Conservation (phyloP, 1,140 invertebrate species). For the Chymomyza costata region DNA sequence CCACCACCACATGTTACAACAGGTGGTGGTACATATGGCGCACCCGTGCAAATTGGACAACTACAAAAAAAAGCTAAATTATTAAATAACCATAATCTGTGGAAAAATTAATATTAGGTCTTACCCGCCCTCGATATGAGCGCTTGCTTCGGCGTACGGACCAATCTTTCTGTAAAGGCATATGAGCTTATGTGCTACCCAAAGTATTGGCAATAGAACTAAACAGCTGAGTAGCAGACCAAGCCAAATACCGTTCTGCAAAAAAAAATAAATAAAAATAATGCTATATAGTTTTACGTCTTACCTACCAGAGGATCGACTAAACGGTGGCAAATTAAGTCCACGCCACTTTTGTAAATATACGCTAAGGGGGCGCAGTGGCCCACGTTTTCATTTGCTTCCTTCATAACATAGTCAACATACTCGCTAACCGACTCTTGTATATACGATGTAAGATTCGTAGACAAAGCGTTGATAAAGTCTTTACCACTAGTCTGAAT, state of each 20-base stretch:
- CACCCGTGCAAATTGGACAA: constrained; percentile 25
- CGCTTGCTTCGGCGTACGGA: constrained; percentile 82
- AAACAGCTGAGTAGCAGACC: constrained; percentile 87
- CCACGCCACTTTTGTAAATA: constrained; percentile 84
- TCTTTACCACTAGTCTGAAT: constrained; percentile 81
- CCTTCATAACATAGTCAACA: constrained; percentile 78
- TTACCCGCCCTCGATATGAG: constrained; percentile 81
- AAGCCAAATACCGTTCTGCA: constrained; percentile 94
- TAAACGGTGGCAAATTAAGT: constrained; percentile 84
- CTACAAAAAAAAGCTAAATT: constrained; percentile 18
- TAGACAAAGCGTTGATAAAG: constrained; percentile 79
- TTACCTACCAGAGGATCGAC: constrained; percentile 87
- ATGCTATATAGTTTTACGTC: constrained; percentile 15
- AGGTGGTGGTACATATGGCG: constrained; percentile 9
- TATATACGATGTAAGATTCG: constrained; percentile 53
- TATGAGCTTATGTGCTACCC: constrained; percentile 86
- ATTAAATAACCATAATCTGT: constrained; percentile 1
- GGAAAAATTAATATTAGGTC: constrained; percentile 15
- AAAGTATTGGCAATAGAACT: constrained; percentile 87
- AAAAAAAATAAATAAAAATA: constrained; percentile 40
- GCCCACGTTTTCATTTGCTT: constrained; percentile 80
- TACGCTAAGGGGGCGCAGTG: constrained; percentile 86
- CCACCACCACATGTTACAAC: constrained; percentile 5
- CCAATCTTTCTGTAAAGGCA: constrained; percentile 90
- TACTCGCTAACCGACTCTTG: constrained; percentile 80